A percentile compares a stretch with the other conserved stretches of the same genome.
phyloP scores from a whole-genome alignment of 1,140 invertebrate species.

The Leptestheria dahalacensis region DNA sequence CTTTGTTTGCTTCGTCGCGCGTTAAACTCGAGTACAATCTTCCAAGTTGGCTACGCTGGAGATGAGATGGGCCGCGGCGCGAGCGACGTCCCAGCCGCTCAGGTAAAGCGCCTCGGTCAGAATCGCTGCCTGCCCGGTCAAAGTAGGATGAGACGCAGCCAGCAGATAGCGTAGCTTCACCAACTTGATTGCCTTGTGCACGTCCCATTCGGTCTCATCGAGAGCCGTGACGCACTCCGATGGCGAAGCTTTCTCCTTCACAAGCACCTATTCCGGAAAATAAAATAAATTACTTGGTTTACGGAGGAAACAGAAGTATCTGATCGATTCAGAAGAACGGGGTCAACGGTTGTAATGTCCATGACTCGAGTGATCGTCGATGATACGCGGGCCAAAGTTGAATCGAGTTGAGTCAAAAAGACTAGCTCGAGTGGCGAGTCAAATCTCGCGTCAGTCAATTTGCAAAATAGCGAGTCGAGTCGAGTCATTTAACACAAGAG shows the following conservation, averaged over 20 bases:
- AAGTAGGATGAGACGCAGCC: slow-evolving; percentile 17
- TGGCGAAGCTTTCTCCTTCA: slow-evolving; percentile 21
- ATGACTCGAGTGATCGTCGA: neutral
- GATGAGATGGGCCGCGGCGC: slow-evolving; percentile 16
- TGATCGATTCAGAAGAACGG: neutral
- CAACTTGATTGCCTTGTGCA: slow-evolving; percentile 75
- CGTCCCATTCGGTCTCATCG: slow-evolving; percentile 72
- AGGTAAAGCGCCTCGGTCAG: slow-evolving; percentile 13
- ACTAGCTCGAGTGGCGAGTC: too few relatives aligned
- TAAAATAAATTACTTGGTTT: slow-evolving; percentile 1
- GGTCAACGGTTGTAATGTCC: neutral
- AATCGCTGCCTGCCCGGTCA: slow-evolving; percentile 19
- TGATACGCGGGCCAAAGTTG: too few relatives aligned
- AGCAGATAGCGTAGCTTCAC: slow-evolving; percentile 48
- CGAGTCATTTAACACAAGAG: too few relatives aligned
- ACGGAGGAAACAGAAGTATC: neutral
- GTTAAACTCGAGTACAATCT: slow-evolving; percentile 1
- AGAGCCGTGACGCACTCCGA: slow-evolving; percentile 64
- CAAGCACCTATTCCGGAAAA: slow-evolving; percentile 2
- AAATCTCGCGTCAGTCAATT: too few relatives aligned
- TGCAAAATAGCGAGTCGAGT: too few relatives aligned
- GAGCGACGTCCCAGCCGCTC: slow-evolving; percentile 18
- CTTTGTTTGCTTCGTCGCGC: neutral
- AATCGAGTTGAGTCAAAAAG: neutral
- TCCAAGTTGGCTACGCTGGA: slow-evolving; percentile 4